Conservation (phyloP, 2,113 vertebrate genomes). For the Glaucomys volans region DNA sequence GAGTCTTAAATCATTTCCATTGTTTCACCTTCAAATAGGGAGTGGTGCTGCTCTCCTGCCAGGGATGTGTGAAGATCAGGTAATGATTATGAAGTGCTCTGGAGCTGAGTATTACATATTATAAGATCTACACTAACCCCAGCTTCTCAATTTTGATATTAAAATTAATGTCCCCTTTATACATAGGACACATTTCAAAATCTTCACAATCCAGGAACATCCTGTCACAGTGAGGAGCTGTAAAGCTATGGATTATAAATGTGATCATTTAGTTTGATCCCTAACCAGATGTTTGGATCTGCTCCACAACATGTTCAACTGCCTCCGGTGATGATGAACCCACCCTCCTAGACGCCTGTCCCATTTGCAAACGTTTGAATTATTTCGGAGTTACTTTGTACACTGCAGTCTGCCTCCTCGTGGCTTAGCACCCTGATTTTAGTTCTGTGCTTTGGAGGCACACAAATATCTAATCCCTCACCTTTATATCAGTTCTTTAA, state of each 20-base stretch:
- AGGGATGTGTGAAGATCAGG: not conserved
- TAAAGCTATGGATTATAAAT: not conserved
- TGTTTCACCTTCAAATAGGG: slow-evolving; percentile 38
- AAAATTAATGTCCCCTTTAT: not conserved
- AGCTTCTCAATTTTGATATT: not conserved
- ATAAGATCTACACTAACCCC: not conserved
- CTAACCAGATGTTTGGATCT: not conserved
- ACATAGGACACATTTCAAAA: not conserved
- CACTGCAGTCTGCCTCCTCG: not conserved
- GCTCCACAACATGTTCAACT: not conserved
- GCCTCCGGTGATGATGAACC: not conserved
- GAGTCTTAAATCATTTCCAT: slow-evolving; percentile 16
- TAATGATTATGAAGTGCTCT: slow-evolving; percentile 21
- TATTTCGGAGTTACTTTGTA: not conserved
- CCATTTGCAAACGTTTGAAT: not conserved
- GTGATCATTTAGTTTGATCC: not conserved
- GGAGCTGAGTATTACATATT: not conserved
- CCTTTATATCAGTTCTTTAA: not conserved
- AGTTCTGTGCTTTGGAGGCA: not conserved
- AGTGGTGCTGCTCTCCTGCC: slow-evolving; percentile 22
- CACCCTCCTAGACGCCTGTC: not conserved
- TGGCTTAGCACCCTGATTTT: not conserved
- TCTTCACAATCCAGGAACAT: not conserved
- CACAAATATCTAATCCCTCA: not conserved
- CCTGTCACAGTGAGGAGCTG: not conserved